phyloP scores from a whole-genome alignment of 2,797 vertebrate species.

The Ptychadena robeensis region DNA sequence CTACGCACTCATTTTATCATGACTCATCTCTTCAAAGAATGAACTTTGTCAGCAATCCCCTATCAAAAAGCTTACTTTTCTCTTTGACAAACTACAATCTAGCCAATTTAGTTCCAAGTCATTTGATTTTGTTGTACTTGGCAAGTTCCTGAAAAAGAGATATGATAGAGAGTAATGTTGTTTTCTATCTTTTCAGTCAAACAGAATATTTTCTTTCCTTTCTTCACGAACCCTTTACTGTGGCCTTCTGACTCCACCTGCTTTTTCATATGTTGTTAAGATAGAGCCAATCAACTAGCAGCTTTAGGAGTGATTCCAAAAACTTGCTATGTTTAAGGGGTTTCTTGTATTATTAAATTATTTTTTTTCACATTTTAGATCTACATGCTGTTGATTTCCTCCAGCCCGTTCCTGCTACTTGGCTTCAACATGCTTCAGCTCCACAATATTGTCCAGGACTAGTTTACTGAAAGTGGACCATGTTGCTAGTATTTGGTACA shows the following conservation, averaged over 20 bases:
- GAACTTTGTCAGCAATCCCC: slow-evolving; percentile 37
- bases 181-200: background rate
- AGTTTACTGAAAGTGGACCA: no score
- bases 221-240: no score
- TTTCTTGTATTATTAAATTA: no score
- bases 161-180: background rate
- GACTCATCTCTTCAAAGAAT: slow-evolving; percentile 27
- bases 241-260: no score
- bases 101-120: slow-evolving; percentile 33
- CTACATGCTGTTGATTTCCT: background rate
- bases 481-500: no score
- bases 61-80: slow-evolving; percentile 10
- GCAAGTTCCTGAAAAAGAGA: background rate
- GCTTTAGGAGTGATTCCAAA: no score
- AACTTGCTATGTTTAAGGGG: no score
- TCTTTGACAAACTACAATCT: slow-evolving; percentile 23
- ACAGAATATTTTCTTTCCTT: background rate
- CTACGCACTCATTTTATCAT: slow-evolving; percentile 21
- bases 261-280: no score
- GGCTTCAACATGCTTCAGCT: no score
- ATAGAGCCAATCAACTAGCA: no score
- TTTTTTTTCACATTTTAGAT: background rate
- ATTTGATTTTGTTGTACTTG: slow-evolving; percentile 25
- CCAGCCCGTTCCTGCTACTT: no score
- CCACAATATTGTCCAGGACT: no score